phyloP scores from a whole-genome alignment of 64 coral and sea anemone genomes.

The Pocillopora verrucosa region DNA sequence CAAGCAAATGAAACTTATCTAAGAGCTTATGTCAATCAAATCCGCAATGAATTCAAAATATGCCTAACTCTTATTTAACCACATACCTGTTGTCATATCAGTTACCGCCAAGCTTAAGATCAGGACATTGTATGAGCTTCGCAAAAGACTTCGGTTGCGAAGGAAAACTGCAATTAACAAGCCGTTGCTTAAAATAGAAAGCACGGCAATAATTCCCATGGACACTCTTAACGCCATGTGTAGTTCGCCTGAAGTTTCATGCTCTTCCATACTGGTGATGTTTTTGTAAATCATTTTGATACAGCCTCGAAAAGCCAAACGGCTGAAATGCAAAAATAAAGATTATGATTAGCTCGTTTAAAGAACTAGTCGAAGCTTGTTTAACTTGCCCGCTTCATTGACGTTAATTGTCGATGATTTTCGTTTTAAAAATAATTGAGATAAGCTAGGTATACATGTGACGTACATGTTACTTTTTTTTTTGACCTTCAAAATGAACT shows the following conservation, averaged over 20 bases:
- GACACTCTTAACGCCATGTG: conserved; percentile 42
- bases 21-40: no score
- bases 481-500: no score
- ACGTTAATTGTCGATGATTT: no score
- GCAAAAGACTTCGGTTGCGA: conserved; percentile 38
- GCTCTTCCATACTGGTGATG: background rate
- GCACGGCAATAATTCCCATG: conserved; percentile 50
- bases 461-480: no score
- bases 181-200: conserved; percentile 51
- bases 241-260: conserved; percentile 27
- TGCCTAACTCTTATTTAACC: background rate
- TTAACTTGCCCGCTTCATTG: no score
- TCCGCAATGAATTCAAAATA: background rate
- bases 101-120: conserved; percentile 58
- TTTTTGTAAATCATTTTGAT: conserved; percentile 17
- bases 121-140: conserved; percentile 55
- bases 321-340: background rate
- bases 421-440: no score
- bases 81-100: conserved; percentile 48
- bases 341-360: no score
- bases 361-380: no score
- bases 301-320: background rate
- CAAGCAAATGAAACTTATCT: no score
- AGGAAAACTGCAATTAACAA: conserved; percentile 21
- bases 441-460: no score